Percentiles rank a stretch among this genome's conserved stretches.
These are phyloP conservation scores for Noctua comes DNA, from an alignment of 2,888 invertebrate species.

Conservation along the genomic window DNA sequence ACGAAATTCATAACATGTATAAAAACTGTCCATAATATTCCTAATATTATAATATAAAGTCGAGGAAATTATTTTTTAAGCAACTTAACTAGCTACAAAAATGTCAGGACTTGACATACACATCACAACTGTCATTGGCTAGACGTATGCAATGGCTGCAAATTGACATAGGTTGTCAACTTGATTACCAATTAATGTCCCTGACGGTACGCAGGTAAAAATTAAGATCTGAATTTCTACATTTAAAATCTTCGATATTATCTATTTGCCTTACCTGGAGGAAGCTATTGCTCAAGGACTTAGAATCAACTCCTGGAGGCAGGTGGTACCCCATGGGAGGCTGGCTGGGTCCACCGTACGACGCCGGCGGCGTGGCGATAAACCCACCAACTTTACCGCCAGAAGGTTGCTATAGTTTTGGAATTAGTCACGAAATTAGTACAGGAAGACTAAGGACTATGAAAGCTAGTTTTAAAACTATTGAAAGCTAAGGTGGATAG, in stretches of 20 bases:
- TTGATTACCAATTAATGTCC: neutral
- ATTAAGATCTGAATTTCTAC: neutral
- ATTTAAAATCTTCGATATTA: neutral
- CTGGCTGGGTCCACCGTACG: slow-evolving; percentile 78
- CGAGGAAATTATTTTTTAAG: neutral
- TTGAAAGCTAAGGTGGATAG: neutral
- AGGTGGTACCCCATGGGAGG: slow-evolving; percentile 92
- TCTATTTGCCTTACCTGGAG: slow-evolving; percentile 82
- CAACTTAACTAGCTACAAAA: neutral
- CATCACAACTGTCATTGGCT: neutral
- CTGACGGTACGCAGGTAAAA: neutral
- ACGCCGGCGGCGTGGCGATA: slow-evolving; percentile 77
- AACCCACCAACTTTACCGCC: slow-evolving; percentile 87
- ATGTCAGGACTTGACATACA: neutral
- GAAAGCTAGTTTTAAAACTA: neutral
- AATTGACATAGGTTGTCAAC: neutral
- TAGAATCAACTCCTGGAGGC: slow-evolving; percentile 91
- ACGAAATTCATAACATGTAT: neutral
- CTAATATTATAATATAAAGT: neutral
- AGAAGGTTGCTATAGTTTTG: slow-evolving; percentile 77
- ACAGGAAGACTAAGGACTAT: neutral
- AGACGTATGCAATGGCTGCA: neutral
- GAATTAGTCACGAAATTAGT: slow-evolving; percentile 47
- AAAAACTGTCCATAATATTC: neutral
- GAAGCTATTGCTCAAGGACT: slow-evolving; percentile 92